Evolutionary conservation across 2,888 invertebrate species (phyloP), one percentile per base, ranked within the genome.

Genomic region (Phaonia tiefii): DNA sequence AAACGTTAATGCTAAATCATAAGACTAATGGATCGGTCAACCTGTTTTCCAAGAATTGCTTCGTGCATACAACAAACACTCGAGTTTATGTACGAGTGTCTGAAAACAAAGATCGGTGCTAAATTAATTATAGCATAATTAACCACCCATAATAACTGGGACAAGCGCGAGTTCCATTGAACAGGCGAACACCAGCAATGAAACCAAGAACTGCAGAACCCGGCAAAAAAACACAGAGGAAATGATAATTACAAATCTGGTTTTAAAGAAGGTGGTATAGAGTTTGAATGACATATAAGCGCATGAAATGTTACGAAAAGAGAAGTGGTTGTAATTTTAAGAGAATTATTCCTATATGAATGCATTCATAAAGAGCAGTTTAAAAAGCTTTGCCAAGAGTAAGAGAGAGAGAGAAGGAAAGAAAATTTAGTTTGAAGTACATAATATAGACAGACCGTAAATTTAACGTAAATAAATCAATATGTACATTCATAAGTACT

Each of bases 71-170:
- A 22, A 60, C 37, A 37, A 63, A n/a, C n/a, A n/a, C n/a, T n/a
- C 39, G 39, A 37, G n/a, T n/a, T n/a, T 17, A 63, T 22, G 11
- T 8, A 25, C 22, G 42, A 63, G 22, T 39, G 42, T 63, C 63
- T 15, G 20, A 22, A 22, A 44, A n/a, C 17, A 15, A 74, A 26
- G 17, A 51, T 74, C 74, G 49, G 49, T 31, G 42, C 39, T 63
- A 72, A 49, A 65, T 80, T 74, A 74, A 78, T 75, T 75, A 63
- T 78, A 60, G 46, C 71, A 72, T 71, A 75, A 78, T 81, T 78
- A 75, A 71, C 66, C 66, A 15, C 26, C 51, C 22, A 66, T 17
- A 73, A 76, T 46, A 81, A 81, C 46, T 81, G 67, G 77, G 60
- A 71, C 77, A 81, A 20, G 37, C 46, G 63, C 42, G 20, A 39